phyloP scores from a whole-genome alignment of 2,113 vertebrate species.

The Bambusicola thoracicus region DNA sequence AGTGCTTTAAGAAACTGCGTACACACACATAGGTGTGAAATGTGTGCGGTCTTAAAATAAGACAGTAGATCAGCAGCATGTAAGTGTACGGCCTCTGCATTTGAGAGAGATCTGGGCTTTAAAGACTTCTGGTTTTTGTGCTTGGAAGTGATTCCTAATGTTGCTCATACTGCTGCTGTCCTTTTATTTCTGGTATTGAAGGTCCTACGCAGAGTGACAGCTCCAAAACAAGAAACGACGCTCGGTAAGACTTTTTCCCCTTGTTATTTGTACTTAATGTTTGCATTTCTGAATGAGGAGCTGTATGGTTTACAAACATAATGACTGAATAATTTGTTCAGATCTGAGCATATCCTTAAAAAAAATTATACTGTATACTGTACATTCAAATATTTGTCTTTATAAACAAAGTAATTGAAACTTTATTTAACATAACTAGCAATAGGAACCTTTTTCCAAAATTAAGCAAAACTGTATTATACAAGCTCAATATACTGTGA shows the following conservation, averaged over 20 bases:
- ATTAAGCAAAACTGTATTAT: neutral
- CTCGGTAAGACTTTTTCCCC: conserved; percentile 62
- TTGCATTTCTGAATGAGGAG: neutral
- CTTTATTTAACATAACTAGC: neutral
- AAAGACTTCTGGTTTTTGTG: neutral
- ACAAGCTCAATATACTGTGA: neutral
- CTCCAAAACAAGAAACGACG: conserved; percentile 81
- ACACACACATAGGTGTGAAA: neutral
- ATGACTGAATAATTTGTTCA: neutral
- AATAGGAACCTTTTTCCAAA: neutral
- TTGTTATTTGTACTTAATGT: neutral
- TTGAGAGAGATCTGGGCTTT: neutral
- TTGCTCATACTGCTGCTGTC: neutral
- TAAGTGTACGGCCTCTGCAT: neutral
- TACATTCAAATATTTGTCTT: neutral
- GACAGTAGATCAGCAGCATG: neutral
- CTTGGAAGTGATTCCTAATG: neutral
- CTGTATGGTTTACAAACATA: neutral
- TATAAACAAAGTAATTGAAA: neutral
- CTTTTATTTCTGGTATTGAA: conserved; percentile 70
- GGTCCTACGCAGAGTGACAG: conserved; percentile 83
- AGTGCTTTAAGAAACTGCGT: neutral
- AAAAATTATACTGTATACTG: neutral
- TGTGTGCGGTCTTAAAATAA: neutral
- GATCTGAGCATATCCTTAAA: neutral